Conservation (phyloP, 1,140 invertebrate genomes). For the Papilio aristodemus region DNA sequence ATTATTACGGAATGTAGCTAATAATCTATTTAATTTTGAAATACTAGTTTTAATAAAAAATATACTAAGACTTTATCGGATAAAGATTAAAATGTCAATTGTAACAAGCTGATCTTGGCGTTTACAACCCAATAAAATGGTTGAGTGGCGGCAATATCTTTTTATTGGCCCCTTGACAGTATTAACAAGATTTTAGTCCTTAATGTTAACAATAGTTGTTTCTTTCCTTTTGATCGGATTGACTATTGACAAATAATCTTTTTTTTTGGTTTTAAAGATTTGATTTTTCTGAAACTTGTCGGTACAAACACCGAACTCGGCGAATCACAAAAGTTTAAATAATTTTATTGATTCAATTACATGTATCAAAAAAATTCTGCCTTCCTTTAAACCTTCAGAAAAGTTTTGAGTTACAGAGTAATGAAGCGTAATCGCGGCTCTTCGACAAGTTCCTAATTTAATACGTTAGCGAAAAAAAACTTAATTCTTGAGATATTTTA, state of each 20-base stretch:
- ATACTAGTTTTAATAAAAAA: slow-evolving; percentile 9
- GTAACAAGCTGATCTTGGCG: slow-evolving; percentile 22
- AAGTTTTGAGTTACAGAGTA: background rate
- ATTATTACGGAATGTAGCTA: background rate
- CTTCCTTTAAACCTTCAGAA: background rate
- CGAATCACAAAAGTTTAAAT: background rate
- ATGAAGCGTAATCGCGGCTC: background rate
- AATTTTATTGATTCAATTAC: background rate
- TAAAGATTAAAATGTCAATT: slow-evolving; percentile 27
- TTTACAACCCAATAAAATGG: slow-evolving; percentile 26
- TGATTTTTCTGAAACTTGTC: too few relatives aligned
- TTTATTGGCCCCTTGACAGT: slow-evolving; percentile 27
- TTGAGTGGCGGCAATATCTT: slow-evolving; percentile 19
- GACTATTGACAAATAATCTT: too few relatives aligned
- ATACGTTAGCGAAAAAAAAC: background rate
- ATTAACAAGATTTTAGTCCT: slow-evolving; percentile 19
- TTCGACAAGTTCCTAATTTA: background rate
- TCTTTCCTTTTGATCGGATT: background rate
- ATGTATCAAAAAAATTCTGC: background rate
- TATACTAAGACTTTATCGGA: background rate
- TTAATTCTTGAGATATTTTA: background rate
- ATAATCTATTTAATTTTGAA: background rate
- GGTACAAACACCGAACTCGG: too few relatives aligned
- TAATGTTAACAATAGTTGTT: slow-evolving; percentile 24
- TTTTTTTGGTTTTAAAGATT: too few relatives aligned